Percentiles rank a stretch among this genome's conserved stretches.
These are phyloP conservation scores for Eupithecia subumbrata DNA, from an alignment of 2,888 invertebrate species.

Conservation along the genomic window DNA sequence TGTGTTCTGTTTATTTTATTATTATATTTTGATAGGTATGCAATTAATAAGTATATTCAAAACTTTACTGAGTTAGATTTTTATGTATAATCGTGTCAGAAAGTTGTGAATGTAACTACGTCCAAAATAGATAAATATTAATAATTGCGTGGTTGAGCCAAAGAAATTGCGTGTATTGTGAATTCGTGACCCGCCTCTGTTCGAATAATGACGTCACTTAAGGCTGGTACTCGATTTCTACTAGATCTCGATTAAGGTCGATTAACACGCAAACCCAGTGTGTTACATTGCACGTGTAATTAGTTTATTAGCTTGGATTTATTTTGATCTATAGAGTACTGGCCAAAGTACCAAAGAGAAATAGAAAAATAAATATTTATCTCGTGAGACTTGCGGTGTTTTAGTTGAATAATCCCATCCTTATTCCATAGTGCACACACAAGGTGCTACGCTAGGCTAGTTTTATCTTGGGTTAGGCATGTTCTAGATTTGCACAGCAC, in stretches of 20 bases:
- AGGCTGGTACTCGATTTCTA: conserved; percentile 40
- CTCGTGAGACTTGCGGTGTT: conserved; percentile 33
- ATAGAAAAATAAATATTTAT: conserved; percentile 48
- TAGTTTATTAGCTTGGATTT: neutral
- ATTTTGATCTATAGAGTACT: conserved; percentile 41
- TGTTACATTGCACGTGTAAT: neutral
- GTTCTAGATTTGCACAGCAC: too few species aligned
- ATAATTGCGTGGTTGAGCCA: conserved; percentile 51
- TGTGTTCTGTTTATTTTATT: conserved; percentile 5
- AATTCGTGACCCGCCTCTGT: conserved; percentile 49
- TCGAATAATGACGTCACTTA: conserved; percentile 36
- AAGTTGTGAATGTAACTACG: conserved; percentile 20
- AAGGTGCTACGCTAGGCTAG: neutral
- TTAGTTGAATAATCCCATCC: neutral
- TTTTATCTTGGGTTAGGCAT: neutral
- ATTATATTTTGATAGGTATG: neutral
- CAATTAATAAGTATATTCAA: neutral
- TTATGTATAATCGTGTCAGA: neutral
- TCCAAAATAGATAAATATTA: conserved; percentile 26
- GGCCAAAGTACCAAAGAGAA: conserved; percentile 65
- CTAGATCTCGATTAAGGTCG: neutral
- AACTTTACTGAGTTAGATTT: conserved; percentile 1
- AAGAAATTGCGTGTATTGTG: conserved; percentile 49
- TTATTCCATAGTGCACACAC: neutral
- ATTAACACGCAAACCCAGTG: conserved; percentile 15